Evolutionary conservation across 2,888 invertebrate genomes (phyloP).

Genomic region (Lacanobia oleracea): DNA sequence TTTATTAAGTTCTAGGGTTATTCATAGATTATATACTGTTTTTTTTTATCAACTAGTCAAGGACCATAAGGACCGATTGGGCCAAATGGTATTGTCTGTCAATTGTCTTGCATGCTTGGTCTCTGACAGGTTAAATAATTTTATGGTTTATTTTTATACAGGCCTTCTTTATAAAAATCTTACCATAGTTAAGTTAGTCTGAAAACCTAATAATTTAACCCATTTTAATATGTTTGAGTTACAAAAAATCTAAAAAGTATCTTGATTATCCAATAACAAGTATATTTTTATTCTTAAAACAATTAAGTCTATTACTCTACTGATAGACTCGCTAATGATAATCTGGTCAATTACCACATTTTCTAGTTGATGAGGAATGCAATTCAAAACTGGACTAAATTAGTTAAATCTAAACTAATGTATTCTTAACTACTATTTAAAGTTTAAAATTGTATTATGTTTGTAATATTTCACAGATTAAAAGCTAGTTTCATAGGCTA

Average conservation of each 20-base stretch:
- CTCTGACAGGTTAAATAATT: no score
- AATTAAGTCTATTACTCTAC: neutral
- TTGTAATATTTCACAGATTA: neutral
- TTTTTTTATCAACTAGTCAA: no score
- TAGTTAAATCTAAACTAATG: neutral
- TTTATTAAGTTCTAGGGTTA: no score
- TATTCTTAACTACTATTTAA: neutral
- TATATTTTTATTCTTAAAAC: constrained; percentile 7
- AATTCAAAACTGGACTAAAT: neutral
- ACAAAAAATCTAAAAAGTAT: neutral
- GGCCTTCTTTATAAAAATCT: no score
- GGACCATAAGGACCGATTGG: no score
- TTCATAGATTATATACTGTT: no score
- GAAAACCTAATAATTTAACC: neutral
- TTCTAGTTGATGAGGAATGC: constrained; percentile 7
- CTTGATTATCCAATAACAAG: constrained; percentile 10
- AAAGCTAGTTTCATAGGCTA: neutral
- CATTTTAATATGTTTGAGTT: neutral
- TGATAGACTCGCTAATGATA: constrained; percentile 8
- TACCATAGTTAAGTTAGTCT: no score
- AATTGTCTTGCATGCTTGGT: no score
- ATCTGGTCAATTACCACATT: constrained; percentile 23
- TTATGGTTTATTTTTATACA: no score
- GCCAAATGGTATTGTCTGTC: no score
- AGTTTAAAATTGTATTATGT: neutral